These are phyloP conservation scores for Megastigmus dorsalis DNA, from an alignment of 2,888 invertebrate species.

Conservation along the genomic window DNA sequence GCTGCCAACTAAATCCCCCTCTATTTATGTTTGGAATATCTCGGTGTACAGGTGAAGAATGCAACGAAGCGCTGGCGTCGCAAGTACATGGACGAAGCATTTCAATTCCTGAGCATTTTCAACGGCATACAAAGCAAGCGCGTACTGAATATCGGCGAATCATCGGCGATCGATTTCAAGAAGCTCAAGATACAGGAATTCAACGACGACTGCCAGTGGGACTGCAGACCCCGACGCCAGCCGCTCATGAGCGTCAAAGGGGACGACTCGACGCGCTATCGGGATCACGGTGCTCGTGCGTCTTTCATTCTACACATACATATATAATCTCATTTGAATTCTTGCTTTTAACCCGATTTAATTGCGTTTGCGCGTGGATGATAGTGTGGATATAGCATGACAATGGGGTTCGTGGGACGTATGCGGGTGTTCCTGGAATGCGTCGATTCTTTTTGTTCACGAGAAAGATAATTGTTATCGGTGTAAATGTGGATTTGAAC, in stretches of 20 bases:
- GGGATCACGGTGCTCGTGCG: slow-evolving; percentile 52
- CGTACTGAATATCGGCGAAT: slow-evolving; percentile 55
- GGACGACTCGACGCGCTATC: slow-evolving; percentile 43
- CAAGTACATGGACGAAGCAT: slow-evolving; percentile 54
- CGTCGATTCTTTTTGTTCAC: too few relatives aligned
- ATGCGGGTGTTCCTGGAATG: too few relatives aligned
- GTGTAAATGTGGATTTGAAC: too few relatives aligned
- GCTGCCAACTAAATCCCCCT: too few relatives aligned
- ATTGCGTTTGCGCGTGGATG: too few relatives aligned
- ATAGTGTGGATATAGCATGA: too few relatives aligned
- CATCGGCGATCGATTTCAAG: background rate
- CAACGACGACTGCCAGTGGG: slow-evolving; percentile 44
- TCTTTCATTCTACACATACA: background rate
- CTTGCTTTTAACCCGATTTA: too few relatives aligned
- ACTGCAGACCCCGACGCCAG: slow-evolving; percentile 45
- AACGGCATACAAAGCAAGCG: slow-evolving; percentile 49
- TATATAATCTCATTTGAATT: too few relatives aligned
- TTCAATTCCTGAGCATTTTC: slow-evolving; percentile 53
- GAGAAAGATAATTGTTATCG: too few relatives aligned
- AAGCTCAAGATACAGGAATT: slow-evolving; percentile 4
- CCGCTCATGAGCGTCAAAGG: slow-evolving; percentile 51
- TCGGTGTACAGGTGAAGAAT: slow-evolving; percentile 47
- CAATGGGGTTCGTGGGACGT: too few relatives aligned
- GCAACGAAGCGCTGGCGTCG: slow-evolving; percentile 56
- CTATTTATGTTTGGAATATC: too few relatives aligned